Base-by-base conservation (phyloP, 30 jellyfish, hydroid and myxozoan species). In the Turritopsis dohrnii region DNA sequence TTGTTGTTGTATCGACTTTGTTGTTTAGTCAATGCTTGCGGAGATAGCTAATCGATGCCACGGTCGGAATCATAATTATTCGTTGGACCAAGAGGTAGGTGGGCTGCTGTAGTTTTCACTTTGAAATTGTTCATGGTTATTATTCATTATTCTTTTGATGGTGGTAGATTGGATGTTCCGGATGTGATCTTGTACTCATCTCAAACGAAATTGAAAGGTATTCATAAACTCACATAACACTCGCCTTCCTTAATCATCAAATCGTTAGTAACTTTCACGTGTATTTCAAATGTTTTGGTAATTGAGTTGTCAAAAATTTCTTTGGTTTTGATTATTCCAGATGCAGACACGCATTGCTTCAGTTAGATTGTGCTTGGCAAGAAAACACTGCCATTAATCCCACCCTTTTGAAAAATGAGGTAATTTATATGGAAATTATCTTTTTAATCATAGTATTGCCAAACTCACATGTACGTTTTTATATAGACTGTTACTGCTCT, bases 1-100 rank as follows among this genome's bases (percentile, higher is more conserved):
- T n/a, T n/a, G n/a, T n/a, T n/a, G n/a, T n/a, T n/a, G n/a, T n/a
- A n/a, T n/a, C n/a, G n/a, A n/a, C n/a, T n/a, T n/a, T n/a, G n/a
- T n/a, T n/a, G n/a, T 41, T 52, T 29, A 88, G 96, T 77, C 82
- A 88, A 82, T 88, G 53, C 91, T 88, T 1, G 87, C 76, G 27
- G 88, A 88, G 77, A 84, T 88, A 1, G 88, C 96, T 8, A 54
- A 75, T 29, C 66, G 7, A 71, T 54, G 89, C 9, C 65, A 83
- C n/a, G 96, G 96, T 3, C 85, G 89, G n/a, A 82, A 88, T 76
- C 96, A 88, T 76, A 82, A 90, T 54, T 88, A 88, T 52, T 88
- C 96, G 1, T 81, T 90, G 0, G 71, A 86, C 24, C 82, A 80
- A 31, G 96, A 88, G 91, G 96, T 88, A 88, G 30, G 20, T 28